Evolutionary conservation across 2,888 invertebrate genomes (phyloP), one percentile per base, ranked within the genome.

Genomic region (Cerceris ruficornis): DNA sequence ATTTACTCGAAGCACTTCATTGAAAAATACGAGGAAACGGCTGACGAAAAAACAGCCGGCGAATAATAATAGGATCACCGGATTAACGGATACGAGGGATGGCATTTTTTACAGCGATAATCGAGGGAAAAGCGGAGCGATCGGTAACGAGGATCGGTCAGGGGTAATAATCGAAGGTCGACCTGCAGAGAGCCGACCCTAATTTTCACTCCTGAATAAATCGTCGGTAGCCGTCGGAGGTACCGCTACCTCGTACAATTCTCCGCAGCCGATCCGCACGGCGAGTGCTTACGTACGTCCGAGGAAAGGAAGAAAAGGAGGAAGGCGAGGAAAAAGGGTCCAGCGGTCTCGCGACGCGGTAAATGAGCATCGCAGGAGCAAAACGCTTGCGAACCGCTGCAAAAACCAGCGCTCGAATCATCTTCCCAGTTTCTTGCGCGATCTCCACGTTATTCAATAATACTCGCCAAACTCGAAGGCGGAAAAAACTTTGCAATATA

Each of bases 201-300:
- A 80, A 80, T 80, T 80, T 80, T 80, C 77, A 77, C 77, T 77
- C 69, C 70, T 74, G 80, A 80, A 77, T 80, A 80, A 80, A 80
- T 80, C 80, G 77, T 74, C 74, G 42, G 69, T 77, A 74, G 80
- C 74, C 77, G 78, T 80, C 77, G 68, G 46, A 77, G 39, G 70
- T 80, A 70, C 74, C 77, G 80, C 73, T 79, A 77, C 62, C 55
- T 46, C 69, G 72, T 64, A 61, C 50, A 73, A 69, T 62, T 73
- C 49, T 43, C 43, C 66, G 80, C 77, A 80, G 77, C 67, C 74
- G 80, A 80, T 77, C 67, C 74, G 54, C 68, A 28, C 28, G 28
- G 28, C 28, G 4, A 28, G 28, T 28, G 4, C 74, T 60, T 67
- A 59, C 66, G 65, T 15, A 41, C 67, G 49, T 50, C 28, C 62